Evolutionary conservation across 2,797 vertebrate species (phyloP), one percentile per base, ranked within the genome.

Genomic region (Rhinoraja longicauda): DNA sequence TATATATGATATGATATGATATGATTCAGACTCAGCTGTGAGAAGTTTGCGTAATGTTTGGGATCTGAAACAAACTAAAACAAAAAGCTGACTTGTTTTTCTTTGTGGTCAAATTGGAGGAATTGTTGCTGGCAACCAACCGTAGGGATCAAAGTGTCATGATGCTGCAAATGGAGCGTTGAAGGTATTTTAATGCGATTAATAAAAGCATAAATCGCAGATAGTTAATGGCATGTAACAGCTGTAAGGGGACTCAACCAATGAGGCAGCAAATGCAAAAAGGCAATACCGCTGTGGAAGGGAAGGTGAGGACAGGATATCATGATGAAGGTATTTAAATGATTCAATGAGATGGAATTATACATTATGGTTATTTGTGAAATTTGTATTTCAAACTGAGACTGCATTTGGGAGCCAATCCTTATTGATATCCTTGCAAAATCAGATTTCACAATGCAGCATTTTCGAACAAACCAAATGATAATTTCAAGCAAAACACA

Each of bases 191-290:
- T 26, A 91, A 73, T 26, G 19, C 21, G 53, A 4, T 39, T 39
- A 45, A 21, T 72, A 72, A 72, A 2, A 72, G 19, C 36, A 91
- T 21, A 12, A 45, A 36, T 45, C 8, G 21, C 9, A 45, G 24
- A 13, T 39, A 57, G 39, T 29, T 21, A 75, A 70, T 73, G 90
- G 72, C 90, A 73, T 36, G 19, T 92, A 90, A 70, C 72, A 53
- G 29, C 67, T 45, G 32, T 57, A 6, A 64, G 53, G 45, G 39
- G 70, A 92, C 67, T 24, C 39, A 75, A 13, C 45, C 73, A 92
- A 75, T 75, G 67, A 92, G 90, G 90, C 67, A 75, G 90, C 39
- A 75, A 92, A 92, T 75, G 70, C 21, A 53, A 10, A 10, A 73
- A 29, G 70, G 53, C 32, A 57, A 92, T 15, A 45, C 24, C 57